These are phyloP conservation scores for Poeciliopsis gracilis DNA, from an alignment of 2,797 vertebrate genomes.

Conservation along the genomic window DNA sequence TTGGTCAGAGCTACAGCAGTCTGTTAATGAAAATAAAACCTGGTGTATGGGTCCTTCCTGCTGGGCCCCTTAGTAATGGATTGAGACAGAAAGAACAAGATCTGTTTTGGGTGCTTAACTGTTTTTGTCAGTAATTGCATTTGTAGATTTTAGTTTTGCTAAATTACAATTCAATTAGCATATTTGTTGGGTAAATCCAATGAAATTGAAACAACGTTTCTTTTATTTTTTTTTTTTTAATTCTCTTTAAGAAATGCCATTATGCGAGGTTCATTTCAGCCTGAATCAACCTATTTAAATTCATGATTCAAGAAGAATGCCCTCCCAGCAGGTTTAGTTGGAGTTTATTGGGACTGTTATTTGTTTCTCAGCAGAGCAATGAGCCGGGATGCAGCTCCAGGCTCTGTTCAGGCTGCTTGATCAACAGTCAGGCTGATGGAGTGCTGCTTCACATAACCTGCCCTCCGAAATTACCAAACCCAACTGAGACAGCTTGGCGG, in stretches of 20 bases:
- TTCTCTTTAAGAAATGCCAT: neutral
- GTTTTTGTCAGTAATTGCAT: neutral
- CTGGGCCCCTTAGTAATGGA: no score
- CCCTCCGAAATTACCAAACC: neutral
- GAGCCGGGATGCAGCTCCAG: conserved; percentile 1
- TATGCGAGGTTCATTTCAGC: neutral
- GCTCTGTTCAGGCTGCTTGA: neutral
- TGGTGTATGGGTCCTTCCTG: no score
- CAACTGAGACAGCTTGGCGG: neutral
- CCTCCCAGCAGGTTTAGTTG: neutral
- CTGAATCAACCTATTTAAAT: neutral
- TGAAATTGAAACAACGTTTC: neutral
- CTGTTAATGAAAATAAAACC: neutral
- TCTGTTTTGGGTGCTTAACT: neutral
- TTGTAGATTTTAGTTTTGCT: neutral
- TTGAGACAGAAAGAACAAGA: no score
- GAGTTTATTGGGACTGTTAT: neutral
- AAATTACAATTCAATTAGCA: neutral
- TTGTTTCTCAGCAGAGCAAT: conserved; percentile 4
- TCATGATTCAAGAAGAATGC: neutral
- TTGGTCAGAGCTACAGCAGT: neutral
- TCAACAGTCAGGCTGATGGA: neutral
- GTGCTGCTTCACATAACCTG: neutral
- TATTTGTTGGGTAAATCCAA: neutral
- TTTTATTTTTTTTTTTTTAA: neutral